Evolutionary conservation across 2,113 vertebrate species (phyloP).

Genomic region (Brachyistius frenatus): DNA sequence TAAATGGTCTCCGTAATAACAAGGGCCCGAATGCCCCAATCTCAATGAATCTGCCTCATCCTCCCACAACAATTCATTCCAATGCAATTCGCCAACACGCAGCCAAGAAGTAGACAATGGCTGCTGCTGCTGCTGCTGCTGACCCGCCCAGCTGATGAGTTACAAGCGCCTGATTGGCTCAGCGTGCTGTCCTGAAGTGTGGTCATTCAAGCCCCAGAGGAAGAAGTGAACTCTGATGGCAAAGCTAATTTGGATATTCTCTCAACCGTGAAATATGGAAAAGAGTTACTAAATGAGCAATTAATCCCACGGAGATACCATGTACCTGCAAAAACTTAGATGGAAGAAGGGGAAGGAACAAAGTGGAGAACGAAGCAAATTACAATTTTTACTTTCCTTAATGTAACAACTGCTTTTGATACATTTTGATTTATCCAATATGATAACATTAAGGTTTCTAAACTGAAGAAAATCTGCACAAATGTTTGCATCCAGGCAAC

Average conservation of each 20-base stretch:
- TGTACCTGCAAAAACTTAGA: constrained; percentile 72
- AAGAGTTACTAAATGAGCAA: constrained; percentile 82
- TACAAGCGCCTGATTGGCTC: constrained; percentile 61
- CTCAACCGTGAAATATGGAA: constrained; percentile 81
- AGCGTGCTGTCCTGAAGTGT: constrained; percentile 54
- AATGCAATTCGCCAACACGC: constrained; percentile 22
- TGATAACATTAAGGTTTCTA: constrained; percentile 3
- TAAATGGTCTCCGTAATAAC: constrained; percentile 78
- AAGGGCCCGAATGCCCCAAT: constrained; percentile 55
- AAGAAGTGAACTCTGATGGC: constrained; percentile 78
- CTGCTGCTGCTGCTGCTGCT: constrained; percentile 36
- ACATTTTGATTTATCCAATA: constrained; percentile 14
- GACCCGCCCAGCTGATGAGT: constrained; percentile 53
- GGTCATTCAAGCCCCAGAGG: constrained; percentile 73
- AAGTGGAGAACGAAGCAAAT: constrained; percentile 41
- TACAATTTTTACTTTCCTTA: constrained; percentile 54
- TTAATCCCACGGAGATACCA: constrained; percentile 79
- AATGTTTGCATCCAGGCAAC: constrained; percentile 8
- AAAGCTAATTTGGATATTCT: constrained; percentile 81
- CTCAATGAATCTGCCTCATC: constrained; percentile 52
- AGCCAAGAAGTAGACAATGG: constrained; percentile 28
- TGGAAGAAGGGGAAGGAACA: constrained; percentile 39
- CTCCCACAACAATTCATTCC: constrained; percentile 55
- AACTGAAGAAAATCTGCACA: constrained; percentile 12
- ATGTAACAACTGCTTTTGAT: constrained; percentile 15